Percentiles rank a stretch among this genome's conserved stretches.
These are phyloP conservation scores for Drosophila borealis DNA, from an alignment of 2,888 invertebrate species.

Conservation along the genomic window DNA sequence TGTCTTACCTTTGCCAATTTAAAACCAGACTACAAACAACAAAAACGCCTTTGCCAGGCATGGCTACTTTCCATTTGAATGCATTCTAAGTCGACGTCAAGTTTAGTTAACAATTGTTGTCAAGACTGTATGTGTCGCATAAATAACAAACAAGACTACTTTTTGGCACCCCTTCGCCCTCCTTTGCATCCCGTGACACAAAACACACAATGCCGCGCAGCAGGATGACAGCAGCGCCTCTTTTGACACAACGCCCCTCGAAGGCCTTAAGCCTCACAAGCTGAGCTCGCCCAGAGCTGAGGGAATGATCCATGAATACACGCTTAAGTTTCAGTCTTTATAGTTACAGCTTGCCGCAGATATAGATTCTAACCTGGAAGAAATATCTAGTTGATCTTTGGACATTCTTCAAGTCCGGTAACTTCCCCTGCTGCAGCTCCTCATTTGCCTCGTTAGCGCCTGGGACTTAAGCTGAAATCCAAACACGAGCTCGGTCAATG, in stretches of 20 bases:
- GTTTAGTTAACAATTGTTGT: slow-evolving; percentile 43
- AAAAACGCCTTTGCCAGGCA: background rate
- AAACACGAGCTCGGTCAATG: slow-evolving; percentile 25
- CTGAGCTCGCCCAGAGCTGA: background rate
- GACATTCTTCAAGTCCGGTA: too few relatives aligned
- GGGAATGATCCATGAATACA: slow-evolving; percentile 26
- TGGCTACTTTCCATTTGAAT: slow-evolving; percentile 62
- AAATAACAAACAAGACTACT: slow-evolving; percentile 46
- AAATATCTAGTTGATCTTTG: too few relatives aligned
- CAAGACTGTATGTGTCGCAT: slow-evolving; percentile 60
- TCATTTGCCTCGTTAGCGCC: slow-evolving; percentile 20
- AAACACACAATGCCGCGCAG: slow-evolving; percentile 27
- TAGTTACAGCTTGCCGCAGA: background rate
- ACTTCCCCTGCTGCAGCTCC: background rate
- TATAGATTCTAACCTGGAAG: too few relatives aligned
- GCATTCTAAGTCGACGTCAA: slow-evolving; percentile 33
- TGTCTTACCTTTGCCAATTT: slow-evolving; percentile 1
- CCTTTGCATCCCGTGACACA: slow-evolving; percentile 12
- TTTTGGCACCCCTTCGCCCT: slow-evolving; percentile 35
- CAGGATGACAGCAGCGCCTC: slow-evolving; percentile 32
- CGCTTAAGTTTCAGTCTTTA: slow-evolving; percentile 10
- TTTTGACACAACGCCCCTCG: background rate
- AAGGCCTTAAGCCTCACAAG: background rate
- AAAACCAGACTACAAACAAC: background rate
- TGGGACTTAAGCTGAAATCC: slow-evolving; percentile 15